These are phyloP conservation scores for Molanna angustata DNA, from an alignment of 2,888 invertebrate genomes.

Conservation along the genomic window DNA sequence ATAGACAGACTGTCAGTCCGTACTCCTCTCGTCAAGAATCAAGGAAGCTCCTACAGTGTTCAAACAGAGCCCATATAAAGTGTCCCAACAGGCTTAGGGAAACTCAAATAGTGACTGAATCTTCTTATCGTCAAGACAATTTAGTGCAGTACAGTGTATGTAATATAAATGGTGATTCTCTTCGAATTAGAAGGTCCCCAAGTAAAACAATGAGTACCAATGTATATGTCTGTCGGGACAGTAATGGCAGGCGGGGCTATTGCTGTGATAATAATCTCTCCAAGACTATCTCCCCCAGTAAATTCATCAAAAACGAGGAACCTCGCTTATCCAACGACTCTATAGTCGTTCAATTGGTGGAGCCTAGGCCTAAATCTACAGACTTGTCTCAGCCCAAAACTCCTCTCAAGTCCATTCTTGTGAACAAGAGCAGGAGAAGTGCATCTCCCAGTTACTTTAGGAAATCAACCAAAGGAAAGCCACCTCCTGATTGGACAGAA, in stretches of 20 bases:
- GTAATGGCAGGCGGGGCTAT: slow-evolving; percentile 7
- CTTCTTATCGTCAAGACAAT: slow-evolving; percentile 11
- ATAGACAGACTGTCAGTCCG: background rate
- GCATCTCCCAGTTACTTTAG: slow-evolving; percentile 30
- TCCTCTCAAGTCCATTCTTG: slow-evolving; percentile 26
- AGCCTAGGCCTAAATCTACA: slow-evolving; percentile 19
- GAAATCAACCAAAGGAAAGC: slow-evolving; percentile 21
- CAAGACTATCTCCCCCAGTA: slow-evolving; percentile 9
- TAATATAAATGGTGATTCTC: slow-evolving; percentile 10
- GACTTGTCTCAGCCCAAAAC: slow-evolving; percentile 16
- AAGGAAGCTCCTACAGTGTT: background rate
- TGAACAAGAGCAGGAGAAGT: slow-evolving; percentile 28
- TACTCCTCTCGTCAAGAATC: slow-evolving; percentile 6
- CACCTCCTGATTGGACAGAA: slow-evolving; percentile 21
- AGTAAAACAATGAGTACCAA: slow-evolving; percentile 10
- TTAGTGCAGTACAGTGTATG: slow-evolving; percentile 14
- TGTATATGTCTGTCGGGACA: slow-evolving; percentile 3
- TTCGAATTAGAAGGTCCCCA: slow-evolving; percentile 17
- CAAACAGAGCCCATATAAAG: slow-evolving; percentile 3
- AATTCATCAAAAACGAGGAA: slow-evolving; percentile 31
- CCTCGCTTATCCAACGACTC: slow-evolving; percentile 23
- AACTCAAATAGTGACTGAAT: slow-evolving; percentile 11
- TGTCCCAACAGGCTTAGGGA: slow-evolving; percentile 18
- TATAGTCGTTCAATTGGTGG: slow-evolving; percentile 16
- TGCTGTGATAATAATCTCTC: slow-evolving; percentile 8